Base-by-base conservation (phyloP, 2,113 vertebrate species). In the Nanorana parkeri region DNA sequence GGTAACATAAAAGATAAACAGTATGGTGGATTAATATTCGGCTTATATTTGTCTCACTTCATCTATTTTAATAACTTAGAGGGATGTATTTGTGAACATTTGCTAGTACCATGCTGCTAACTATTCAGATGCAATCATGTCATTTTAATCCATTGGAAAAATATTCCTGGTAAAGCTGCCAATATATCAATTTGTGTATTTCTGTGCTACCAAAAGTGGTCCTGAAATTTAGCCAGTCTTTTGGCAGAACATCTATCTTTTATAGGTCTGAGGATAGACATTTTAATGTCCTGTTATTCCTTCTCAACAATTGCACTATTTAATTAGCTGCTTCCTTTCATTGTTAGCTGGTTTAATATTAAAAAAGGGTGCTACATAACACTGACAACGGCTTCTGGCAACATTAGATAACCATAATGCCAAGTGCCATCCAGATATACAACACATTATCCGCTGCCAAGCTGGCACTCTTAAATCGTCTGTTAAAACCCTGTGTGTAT, bases 261-360 rank as follows among this genome's bases (percentile, higher is more conserved):
- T 13, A 17, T 56, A 55, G 56, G 10, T 8, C 24, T 29, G 11
- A 17, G 24, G 26, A 72, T 47, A 26, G 54, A 73, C 17, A 73
- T 73, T 73, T 73, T 11, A 73, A 24, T n/a, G 24, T 52, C 56
- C 55, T 73, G 51, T 19, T 56, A 73, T 73, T n/a, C 4, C 20
- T 74, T 32, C 13, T 32, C 28, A 58, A 60, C 32, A 60, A 74
- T 16, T 32, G 1, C 11, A 20, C 71, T 36, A 11, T n/a, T 74
- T 21, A 19, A 74, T 32, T 28, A 74, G 11, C 17, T 74, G 20
- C 28, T 32, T 58, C 60, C 54, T 7, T 3, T 26, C n/a, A n/a
- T n/a, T n/a, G 29, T 73, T 29, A 26, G 52, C 24, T 17, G 28
- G 29, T 55, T 28, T 29, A 55, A 54, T 72, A 72, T 13, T 13